Evolutionary conservation across 2,113 vertebrate genomes (phyloP), one percentile per base, ranked within the genome.

Genomic region (Sylvia atricapilla): DNA sequence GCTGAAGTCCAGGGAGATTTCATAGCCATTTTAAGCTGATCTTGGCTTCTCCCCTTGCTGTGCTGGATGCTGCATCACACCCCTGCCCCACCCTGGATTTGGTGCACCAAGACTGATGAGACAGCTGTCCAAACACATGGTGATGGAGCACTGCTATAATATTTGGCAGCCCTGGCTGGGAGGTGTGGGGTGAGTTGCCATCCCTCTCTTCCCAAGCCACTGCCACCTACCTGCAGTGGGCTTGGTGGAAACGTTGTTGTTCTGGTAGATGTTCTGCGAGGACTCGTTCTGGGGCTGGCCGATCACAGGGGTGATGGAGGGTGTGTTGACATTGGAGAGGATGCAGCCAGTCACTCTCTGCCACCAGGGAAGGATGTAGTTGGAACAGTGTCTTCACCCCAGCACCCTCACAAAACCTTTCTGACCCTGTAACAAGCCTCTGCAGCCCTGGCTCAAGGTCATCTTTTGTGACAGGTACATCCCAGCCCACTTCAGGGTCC

Each of bases 261-360:
- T 99, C 97, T 99, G 99, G 95, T 99, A 99, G 94, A 99, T 98
- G 77, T 98, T 97, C 53, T 98, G 98, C 3, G 98, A 86, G 52
- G 98, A 98, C 96, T 99, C 98, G 1, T 99, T 99, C 89, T 99
- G 99, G 39, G 99, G 98, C 97, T 99, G 99, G 84, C 98, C 98
- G 3, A 99, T 99, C 98, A 99, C 98, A 2, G 99, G 99, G 14
- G 99, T 99, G 84, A 99, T 97, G 56, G 99, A 99, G 3, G 99
- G 99, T 2, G 99, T 99, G 98, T 99, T 99, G 94, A 99, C 99
- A 0, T 99, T 99, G 90, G 99, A 99, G 69, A 99, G 98, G 94
- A 99, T 99, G 77, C 99, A 99, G 87, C 99, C 99, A 18, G 99
- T 99, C 97, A 99, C 99, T 97, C 99, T 98, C 99, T 99, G 95